These are phyloP conservation scores for Siniperca chuatsi DNA, from an alignment of 2,113 vertebrate genomes.

Conservation along the genomic window DNA sequence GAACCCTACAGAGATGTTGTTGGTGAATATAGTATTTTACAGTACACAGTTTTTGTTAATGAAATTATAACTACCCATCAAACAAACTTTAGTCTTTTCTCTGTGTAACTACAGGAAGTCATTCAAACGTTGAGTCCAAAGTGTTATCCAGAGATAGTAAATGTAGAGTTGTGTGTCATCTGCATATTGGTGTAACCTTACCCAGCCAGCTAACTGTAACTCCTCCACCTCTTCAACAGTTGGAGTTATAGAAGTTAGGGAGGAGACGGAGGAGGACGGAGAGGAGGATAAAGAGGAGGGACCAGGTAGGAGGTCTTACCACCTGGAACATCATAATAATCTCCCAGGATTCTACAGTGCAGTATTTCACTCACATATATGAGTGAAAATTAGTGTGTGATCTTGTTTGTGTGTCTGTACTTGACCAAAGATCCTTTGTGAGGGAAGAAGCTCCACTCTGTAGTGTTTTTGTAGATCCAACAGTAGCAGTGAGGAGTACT, in stretches of 20 bases:
- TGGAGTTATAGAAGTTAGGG: constrained; percentile 43
- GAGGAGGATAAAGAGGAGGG: constrained; percentile 62
- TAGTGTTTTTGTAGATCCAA: too few relatives aligned
- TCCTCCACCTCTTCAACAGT: background rate
- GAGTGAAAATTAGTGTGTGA: background rate
- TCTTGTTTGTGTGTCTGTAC: background rate
- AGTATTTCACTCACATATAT: too few relatives aligned
- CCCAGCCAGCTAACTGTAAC: background rate
- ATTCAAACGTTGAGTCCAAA: too few relatives aligned
- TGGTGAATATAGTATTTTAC: too few relatives aligned
- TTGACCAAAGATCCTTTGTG: background rate
- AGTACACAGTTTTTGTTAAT: too few relatives aligned
- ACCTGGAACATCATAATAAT: background rate
- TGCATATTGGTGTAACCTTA: background rate
- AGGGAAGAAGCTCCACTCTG: background rate
- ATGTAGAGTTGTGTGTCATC: background rate
- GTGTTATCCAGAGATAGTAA: background rate
- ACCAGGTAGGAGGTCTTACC: constrained; percentile 23
- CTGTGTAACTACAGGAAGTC: background rate
- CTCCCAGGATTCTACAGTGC: background rate
- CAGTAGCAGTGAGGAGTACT: too few relatives aligned
- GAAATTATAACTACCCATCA: background rate
- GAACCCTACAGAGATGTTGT: too few relatives aligned
- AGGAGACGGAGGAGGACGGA: constrained; percentile 49
- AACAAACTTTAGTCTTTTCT: background rate